These are phyloP conservation scores for Lepidurus packardi DNA, from an alignment of 1,140 invertebrate genomes.

Conservation along the genomic window DNA sequence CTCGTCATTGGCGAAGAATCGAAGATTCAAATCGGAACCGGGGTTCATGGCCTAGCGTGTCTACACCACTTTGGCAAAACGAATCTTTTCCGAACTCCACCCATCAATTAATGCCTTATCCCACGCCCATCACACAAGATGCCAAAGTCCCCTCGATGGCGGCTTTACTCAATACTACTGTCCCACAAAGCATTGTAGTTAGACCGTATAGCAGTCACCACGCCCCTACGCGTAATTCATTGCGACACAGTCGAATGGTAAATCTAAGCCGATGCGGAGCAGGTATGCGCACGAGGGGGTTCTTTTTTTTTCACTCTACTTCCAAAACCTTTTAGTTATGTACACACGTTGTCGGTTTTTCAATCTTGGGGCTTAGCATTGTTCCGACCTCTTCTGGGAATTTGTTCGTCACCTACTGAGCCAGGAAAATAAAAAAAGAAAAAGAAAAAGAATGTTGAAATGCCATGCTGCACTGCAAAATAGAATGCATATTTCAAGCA, in stretches of 20 bases:
- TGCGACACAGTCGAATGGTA: conserved; percentile 64
- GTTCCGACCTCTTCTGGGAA: neutral
- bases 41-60: neutral
- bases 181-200: conserved; percentile 60
- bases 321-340: neutral
- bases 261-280: conserved; percentile 54
- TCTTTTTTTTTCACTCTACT: neutral
- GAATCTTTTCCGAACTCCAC: conserved; percentile 10
- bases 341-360: neutral
- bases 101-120: conserved; percentile 18
- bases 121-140: conserved; percentile 12
- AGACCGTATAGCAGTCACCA: conserved; percentile 48
- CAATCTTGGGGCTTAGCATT: neutral
- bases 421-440: neutral
- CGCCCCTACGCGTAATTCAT: conserved; percentile 61
- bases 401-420: neutral
- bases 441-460: neutral
- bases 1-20: neutral
- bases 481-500: neutral
- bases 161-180: conserved; percentile 56
- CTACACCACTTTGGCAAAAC: neutral
- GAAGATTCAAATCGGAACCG: neutral
- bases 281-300: conserved; percentile 43
- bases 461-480: neutral
- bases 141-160: conserved; percentile 68